A percentile compares a stretch with the other conserved stretches of the same genome.
Conservation (phyloP, 2,113 vertebrate genomes). For the Micromys minutus region DNA sequence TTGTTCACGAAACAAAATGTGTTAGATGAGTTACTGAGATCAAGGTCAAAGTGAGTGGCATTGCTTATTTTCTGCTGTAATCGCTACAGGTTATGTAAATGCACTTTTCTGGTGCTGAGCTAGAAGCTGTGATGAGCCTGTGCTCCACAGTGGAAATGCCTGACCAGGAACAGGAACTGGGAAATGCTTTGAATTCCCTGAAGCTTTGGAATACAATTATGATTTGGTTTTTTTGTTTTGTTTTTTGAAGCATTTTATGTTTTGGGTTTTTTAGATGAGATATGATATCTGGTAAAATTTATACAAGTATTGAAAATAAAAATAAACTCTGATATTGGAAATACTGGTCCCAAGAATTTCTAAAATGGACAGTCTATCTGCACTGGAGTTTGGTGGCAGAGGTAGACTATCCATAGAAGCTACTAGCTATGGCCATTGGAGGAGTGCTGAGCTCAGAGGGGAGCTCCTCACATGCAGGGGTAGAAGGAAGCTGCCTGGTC, state of each 20-base stretch:
- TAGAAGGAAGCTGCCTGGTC: neutral
- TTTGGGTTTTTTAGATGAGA: neutral
- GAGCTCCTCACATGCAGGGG: neutral
- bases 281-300: neutral
- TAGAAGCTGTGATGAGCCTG: neutral
- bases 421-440: neutral
- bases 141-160: neutral
- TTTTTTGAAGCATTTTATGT: neutral
- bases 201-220: neutral
- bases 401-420: neutral
- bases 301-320: neutral
- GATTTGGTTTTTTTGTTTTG: neutral
- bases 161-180: neutral
- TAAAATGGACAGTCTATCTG: neutral
- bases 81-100: neutral
- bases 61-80: neutral
- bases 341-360: neutral
- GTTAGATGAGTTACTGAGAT: neutral
- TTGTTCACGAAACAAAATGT: neutral
- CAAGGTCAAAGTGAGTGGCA: neutral
- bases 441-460: neutral
- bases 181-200: neutral
- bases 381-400: conserved; percentile 21
- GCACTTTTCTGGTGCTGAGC: neutral
- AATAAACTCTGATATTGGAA: neutral